Conservation (phyloP, 2,797 vertebrate species). For the Australoheros facetus region DNA sequence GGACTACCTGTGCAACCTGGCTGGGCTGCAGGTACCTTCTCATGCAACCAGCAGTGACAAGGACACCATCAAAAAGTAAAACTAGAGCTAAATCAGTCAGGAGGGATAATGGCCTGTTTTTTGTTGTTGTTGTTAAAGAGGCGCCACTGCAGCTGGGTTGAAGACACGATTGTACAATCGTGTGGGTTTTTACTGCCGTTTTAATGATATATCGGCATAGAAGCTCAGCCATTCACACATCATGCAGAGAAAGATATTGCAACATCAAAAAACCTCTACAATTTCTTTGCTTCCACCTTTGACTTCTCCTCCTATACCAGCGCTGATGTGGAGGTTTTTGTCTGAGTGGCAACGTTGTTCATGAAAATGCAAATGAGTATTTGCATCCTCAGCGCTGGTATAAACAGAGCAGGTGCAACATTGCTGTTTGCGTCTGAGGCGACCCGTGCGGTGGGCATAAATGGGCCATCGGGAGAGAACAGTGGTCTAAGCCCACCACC, state of each 20-base stretch:
- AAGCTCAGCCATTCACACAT: background rate
- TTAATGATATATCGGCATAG: background rate
- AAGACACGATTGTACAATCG: background rate
- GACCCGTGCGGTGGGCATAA: background rate
- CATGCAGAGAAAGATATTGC: background rate
- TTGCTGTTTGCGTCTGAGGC: background rate
- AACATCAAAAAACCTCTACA: background rate
- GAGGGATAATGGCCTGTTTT: background rate
- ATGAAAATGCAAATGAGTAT: background rate
- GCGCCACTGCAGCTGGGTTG: background rate
- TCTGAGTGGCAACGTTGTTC: background rate
- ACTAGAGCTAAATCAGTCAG: background rate
- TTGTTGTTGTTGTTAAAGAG: too few species aligned
- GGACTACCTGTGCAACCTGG: accelerated
- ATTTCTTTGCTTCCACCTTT: accelerated
- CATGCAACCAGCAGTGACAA: background rate
- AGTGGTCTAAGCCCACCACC: background rate
- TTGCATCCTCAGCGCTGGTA: background rate
- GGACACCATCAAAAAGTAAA: background rate
- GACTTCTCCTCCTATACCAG: background rate
- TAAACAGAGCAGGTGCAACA: background rate
- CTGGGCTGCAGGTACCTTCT: accelerated
- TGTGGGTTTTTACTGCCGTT: background rate
- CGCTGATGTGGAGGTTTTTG: background rate
- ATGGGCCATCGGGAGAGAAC: background rate